phyloP scores from a whole-genome alignment of 2,113 vertebrate genomes.

The Calidris pygmaea region DNA sequence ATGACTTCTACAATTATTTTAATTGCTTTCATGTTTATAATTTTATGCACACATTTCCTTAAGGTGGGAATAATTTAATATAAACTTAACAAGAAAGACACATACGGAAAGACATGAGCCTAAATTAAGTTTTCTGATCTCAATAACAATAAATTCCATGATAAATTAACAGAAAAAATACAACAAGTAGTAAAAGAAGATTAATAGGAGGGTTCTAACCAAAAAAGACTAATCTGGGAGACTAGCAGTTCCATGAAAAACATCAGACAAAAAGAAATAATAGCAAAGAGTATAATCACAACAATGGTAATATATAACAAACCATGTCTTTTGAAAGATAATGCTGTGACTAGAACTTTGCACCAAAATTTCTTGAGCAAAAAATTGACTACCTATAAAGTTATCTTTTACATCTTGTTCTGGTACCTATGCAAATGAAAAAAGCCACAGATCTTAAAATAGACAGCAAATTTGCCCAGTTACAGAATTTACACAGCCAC shows the following conservation, averaged over 20 bases:
- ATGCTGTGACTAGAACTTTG: not conserved
- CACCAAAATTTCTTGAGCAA: not conserved
- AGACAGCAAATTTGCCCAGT: not conserved
- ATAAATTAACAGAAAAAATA: not conserved
- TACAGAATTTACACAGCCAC: not conserved
- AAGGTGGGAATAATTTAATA: not conserved
- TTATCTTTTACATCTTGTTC: not conserved
- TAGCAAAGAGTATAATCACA: not conserved
- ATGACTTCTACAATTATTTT: not conserved
- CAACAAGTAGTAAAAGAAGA: not conserved
- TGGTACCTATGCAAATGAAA: not conserved
- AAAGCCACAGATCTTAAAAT: not conserved
- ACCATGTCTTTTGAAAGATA: not conserved
- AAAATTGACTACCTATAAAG: not conserved
- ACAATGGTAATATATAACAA: not conserved
- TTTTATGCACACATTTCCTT: not conserved
- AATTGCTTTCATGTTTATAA: not conserved
- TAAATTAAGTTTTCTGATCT: not conserved
- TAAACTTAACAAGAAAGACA: not conserved
- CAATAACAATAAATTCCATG: not conserved
- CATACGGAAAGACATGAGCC: not conserved
- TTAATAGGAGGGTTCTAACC: not conserved
- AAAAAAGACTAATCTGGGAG: not conserved
- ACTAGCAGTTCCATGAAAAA: not conserved
- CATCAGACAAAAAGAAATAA: not conserved